Percentiles rank a stretch among this genome's conserved stretches.
These are phyloP conservation scores for Rynchops niger DNA, from an alignment of 2,113 vertebrate species.

Conservation along the genomic window DNA sequence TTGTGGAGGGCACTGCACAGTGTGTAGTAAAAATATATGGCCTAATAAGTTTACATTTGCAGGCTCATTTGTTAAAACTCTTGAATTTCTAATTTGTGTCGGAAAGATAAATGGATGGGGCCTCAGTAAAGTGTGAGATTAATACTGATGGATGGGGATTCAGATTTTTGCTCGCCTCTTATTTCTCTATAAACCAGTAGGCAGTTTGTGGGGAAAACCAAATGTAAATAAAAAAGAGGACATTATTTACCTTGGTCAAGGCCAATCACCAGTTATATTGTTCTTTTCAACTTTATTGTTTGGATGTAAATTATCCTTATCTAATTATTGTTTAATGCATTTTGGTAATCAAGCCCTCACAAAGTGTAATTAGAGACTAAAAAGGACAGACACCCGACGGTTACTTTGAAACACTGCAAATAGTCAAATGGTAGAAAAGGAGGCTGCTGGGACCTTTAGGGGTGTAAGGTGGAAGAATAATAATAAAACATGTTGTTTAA, in stretches of 20 bases:
- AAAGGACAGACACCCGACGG: slow-evolving; percentile 39
- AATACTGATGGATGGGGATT: slow-evolving; percentile 87
- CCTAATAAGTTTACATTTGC: slow-evolving; percentile 94
- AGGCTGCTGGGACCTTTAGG: background rate
- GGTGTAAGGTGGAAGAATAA: background rate
- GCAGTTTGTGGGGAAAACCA: slow-evolving; percentile 79
- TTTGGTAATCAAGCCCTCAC: slow-evolving; percentile 71
- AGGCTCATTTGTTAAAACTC: slow-evolving; percentile 93
- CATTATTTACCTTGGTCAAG: slow-evolving; percentile 81
- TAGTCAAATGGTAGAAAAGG: background rate
- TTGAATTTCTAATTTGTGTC: slow-evolving; percentile 98
- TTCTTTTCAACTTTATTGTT: slow-evolving; percentile 73
- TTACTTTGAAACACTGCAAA: slow-evolving; percentile 22
- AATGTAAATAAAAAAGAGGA: slow-evolving; percentile 82
- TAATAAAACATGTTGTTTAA: background rate
- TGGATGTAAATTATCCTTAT: slow-evolving; percentile 75
- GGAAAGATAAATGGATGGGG: slow-evolving; percentile 91
- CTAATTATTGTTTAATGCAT: slow-evolving; percentile 78
- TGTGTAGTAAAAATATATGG: slow-evolving; percentile 90
- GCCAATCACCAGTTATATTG: slow-evolving; percentile 81
- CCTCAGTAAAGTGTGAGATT: slow-evolving; percentile 81
- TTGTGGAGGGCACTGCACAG: slow-evolving; percentile 87
- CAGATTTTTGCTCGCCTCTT: slow-evolving; percentile 82
- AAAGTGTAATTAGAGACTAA: slow-evolving; percentile 73
- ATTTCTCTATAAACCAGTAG: slow-evolving; percentile 80